Conservation (phyloP, 2,888 invertebrate species). For the Branchipolynoe longqiensis region DNA sequence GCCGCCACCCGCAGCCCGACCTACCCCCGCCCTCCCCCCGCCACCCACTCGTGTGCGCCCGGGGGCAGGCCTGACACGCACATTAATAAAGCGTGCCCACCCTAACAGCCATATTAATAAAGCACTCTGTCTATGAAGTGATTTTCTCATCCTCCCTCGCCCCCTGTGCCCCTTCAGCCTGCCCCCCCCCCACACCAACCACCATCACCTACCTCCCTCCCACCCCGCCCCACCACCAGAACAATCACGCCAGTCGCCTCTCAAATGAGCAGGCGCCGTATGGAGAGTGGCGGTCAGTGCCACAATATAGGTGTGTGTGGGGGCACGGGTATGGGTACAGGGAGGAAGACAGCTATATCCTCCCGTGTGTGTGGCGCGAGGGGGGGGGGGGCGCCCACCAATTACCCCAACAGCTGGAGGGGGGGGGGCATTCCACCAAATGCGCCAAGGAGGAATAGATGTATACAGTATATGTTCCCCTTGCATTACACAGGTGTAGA, state of each 20-base stretch:
- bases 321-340: neutral
- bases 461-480: no score
- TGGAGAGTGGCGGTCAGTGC: neutral
- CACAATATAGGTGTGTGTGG: neutral
- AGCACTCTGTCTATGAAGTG: constrained; percentile 46
- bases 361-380: neutral
- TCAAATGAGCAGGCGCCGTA: neutral
- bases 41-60: neutral
- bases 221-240: neutral
- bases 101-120: constrained; percentile 47
- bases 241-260: neutral
- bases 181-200: neutral
- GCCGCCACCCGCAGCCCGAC: neutral
- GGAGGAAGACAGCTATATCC: neutral
- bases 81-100: constrained; percentile 21
- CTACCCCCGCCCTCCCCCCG: neutral
- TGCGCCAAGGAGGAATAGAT: no score
- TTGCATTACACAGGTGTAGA: no score
- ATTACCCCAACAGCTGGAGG: no score
- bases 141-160: constrained; percentile 28
- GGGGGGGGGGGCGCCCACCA: neutral
- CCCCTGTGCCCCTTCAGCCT: neutral
- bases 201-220: neutral
- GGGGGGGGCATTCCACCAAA: no score
- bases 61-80: constrained; percentile 14